These are phyloP conservation scores for Hedya salicella DNA, from an alignment of 2,888 invertebrate genomes.

Conservation along the genomic window DNA sequence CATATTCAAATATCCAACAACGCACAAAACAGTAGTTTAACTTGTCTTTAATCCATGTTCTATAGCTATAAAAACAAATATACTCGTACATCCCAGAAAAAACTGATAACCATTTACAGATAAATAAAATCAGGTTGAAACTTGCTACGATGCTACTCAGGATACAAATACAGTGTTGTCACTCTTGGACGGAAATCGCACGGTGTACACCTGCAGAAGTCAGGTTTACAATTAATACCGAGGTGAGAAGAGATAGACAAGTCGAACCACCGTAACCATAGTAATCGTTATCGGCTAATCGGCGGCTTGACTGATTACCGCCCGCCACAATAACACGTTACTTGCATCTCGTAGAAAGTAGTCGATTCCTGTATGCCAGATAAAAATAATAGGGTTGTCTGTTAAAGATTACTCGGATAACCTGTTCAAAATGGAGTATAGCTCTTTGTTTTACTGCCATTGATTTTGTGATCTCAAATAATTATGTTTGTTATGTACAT, in stretches of 20 bases:
- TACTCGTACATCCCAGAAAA: not conserved
- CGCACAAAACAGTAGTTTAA: not conserved
- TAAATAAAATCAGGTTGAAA: not conserved
- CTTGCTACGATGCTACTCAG: not conserved
- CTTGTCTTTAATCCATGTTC: not conserved
- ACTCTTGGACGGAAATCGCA: slow-evolving; percentile 24
- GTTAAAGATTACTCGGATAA: slow-evolving; percentile 33
- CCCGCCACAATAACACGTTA: slow-evolving; percentile 55
- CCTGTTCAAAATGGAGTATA: slow-evolving; percentile 24
- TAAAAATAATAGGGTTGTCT: slow-evolving; percentile 47
- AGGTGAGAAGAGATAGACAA: slow-evolving; percentile 12
- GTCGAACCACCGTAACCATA: slow-evolving; percentile 26
- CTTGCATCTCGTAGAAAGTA: slow-evolving; percentile 48
- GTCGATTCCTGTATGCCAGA: slow-evolving; percentile 46
- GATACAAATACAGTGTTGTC: not conserved
- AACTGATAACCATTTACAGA: not conserved
- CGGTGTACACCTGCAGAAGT: slow-evolving; percentile 18
- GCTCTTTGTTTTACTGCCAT: slow-evolving; percentile 13
- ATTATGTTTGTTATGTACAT: not conserved
- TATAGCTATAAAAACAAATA: not conserved
- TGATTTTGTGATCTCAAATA: slow-evolving; percentile 5
- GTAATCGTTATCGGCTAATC: slow-evolving; percentile 48
- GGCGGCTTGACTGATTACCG: slow-evolving; percentile 55
- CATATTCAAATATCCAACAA: slow-evolving; percentile 14
- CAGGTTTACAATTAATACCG: slow-evolving; percentile 21